These are phyloP conservation scores for Cryptops parisi DNA, from an alignment of 2,888 invertebrate genomes.

Conservation along the genomic window DNA sequence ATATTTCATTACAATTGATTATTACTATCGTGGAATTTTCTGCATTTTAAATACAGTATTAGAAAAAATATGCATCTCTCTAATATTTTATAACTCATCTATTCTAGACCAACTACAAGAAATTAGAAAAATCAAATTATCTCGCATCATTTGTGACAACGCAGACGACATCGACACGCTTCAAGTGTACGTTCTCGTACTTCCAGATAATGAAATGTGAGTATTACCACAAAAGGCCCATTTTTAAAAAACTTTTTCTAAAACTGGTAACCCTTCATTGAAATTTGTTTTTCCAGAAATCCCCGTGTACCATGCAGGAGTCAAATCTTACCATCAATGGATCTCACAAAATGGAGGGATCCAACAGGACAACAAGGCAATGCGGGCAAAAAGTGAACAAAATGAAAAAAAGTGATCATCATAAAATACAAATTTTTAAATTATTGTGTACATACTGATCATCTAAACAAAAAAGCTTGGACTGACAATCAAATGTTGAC, in stretches of 20 bases:
- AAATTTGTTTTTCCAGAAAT: slow-evolving; percentile 45
- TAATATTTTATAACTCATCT: neutral
- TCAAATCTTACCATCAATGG: slow-evolving; percentile 71
- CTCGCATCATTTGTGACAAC: slow-evolving; percentile 19
- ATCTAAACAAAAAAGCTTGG: neutral
- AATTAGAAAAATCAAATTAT: slow-evolving; percentile 18
- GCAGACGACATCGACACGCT: slow-evolving; percentile 19
- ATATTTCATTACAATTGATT: neutral
- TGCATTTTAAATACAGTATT: neutral
- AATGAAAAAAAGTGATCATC: neutral
- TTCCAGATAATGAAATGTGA: slow-evolving; percentile 20
- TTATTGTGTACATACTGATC: neutral
- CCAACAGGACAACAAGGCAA: neutral
- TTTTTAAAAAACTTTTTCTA: neutral
- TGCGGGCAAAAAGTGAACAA: slow-evolving; percentile 1
- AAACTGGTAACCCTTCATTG: neutral
- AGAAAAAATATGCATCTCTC: neutral
- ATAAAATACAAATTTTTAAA: neutral
- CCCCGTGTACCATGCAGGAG: slow-evolving; percentile 85
- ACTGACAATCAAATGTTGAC: neutral
- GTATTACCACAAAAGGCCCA: no score
- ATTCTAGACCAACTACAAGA: slow-evolving; percentile 19
- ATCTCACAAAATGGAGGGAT: slow-evolving; percentile 82
- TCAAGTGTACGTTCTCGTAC: slow-evolving; percentile 19
- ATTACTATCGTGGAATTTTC: neutral